Evolutionary conservation across 2,113 vertebrate species (phyloP).

Genomic region (Smithornis capensis): DNA sequence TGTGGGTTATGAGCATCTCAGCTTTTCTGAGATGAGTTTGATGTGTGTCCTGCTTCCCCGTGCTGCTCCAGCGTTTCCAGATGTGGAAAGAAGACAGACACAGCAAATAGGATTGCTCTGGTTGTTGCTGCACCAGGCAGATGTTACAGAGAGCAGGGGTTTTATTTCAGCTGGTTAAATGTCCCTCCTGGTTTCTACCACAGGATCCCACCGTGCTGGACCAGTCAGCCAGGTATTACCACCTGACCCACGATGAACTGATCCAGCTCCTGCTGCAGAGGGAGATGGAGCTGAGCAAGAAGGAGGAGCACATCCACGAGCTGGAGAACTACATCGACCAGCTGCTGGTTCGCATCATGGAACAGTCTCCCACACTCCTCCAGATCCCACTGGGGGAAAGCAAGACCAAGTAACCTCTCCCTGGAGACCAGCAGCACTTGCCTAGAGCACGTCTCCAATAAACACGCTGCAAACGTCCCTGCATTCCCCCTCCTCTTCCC

Average conservation of each 20-base stretch:
- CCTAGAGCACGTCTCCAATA: neutral
- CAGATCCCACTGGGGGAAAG: slow-evolving; percentile 83
- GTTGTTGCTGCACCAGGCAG: neutral
- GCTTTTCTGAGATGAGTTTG: neutral
- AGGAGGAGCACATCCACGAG: slow-evolving; percentile 85
- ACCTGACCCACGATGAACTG: slow-evolving; percentile 93
- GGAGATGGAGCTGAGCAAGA: slow-evolving; percentile 86
- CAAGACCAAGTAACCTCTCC: slow-evolving; percentile 59
- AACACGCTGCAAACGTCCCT: neutral
- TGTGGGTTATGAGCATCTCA: neutral
- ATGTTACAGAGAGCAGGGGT: fast-evolving
- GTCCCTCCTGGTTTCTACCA: neutral
- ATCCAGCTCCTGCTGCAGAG: slow-evolving; percentile 87
- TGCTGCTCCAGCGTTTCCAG: neutral
- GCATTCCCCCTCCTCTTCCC: neutral
- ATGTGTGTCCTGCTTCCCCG: neutral
- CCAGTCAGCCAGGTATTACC: slow-evolving; percentile 88
- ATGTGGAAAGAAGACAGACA: neutral
- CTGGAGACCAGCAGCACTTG: neutral
- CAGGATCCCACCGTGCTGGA: slow-evolving; percentile 72
- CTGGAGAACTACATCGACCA: slow-evolving; percentile 98
- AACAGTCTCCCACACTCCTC: slow-evolving; percentile 90
- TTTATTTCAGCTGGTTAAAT: fast-evolving
- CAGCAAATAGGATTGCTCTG: fast-evolving
- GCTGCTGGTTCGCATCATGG: slow-evolving; percentile 96